Percentiles rank a stretch among this genome's conserved stretches.
These are phyloP conservation scores for Oplegnathus fasciatus DNA, from an alignment of 2,113 vertebrate genomes.

Conservation along the genomic window DNA sequence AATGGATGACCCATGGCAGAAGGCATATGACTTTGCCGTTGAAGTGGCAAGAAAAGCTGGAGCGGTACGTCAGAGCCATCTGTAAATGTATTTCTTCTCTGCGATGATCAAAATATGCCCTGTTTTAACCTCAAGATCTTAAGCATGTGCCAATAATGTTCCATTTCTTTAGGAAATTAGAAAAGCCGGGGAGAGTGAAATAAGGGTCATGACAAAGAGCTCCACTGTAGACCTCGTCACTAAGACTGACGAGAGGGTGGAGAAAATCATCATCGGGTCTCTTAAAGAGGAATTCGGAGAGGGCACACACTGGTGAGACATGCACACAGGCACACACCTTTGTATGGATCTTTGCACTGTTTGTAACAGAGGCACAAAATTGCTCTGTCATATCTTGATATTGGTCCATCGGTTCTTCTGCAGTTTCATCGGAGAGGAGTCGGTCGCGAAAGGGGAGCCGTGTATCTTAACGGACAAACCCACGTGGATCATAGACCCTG, in stretches of 20 bases:
- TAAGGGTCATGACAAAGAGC: conserved; percentile 91
- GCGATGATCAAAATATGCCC: neutral
- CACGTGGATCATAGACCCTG: conserved; percentile 97
- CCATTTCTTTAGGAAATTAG: conserved; percentile 84
- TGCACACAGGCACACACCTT: neutral
- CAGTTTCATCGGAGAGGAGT: conserved; percentile 98
- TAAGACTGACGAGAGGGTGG: conserved; percentile 94
- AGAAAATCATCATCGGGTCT: conserved; percentile 92
- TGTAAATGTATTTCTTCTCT: neutral
- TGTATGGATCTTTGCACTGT: neutral
- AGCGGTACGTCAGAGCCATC: conserved; percentile 61
- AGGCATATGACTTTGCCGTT: conserved; percentile 78
- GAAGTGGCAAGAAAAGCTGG: conserved; percentile 82
- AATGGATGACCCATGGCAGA: conserved; percentile 81
- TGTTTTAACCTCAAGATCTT: neutral
- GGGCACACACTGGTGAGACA: conserved; percentile 88
- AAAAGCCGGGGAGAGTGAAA: conserved; percentile 90
- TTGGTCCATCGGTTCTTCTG: conserved; percentile 6
- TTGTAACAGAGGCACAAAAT: neutral
- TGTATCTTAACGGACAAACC: conserved; percentile 90
- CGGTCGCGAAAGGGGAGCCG: conserved; percentile 90
- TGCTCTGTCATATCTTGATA: neutral
- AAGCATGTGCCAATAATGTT: neutral
- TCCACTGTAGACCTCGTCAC: conserved; percentile 95
- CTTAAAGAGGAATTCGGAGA: conserved; percentile 90